Evolutionary conservation across 1,140 invertebrate species (phyloP).

Genomic region (Anoplolepis gracilipes): DNA sequence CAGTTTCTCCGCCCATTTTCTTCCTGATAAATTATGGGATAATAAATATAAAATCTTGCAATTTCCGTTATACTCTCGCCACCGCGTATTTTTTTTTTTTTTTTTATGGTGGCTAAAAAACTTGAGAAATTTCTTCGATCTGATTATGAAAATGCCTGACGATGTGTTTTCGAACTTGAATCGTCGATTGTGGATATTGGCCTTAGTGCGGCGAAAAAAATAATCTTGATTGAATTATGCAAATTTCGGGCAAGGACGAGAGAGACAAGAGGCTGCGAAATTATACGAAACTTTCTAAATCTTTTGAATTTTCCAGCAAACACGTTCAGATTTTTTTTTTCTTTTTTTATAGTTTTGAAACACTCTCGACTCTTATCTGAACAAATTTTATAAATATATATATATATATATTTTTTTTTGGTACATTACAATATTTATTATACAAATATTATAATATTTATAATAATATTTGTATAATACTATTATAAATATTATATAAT

Average conservation of each 20-base stretch:
- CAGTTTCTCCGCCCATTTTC: neutral
- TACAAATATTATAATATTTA: too few relatives aligned
- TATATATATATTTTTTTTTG: too few relatives aligned
- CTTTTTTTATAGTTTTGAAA: neutral
- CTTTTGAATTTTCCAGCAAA: neutral
- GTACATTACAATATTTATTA: too few relatives aligned
- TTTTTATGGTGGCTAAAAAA: neutral
- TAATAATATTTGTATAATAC: too few relatives aligned
- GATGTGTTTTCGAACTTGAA: slow-evolving; percentile 1
- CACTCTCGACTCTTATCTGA: neutral
- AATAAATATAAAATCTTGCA: neutral
- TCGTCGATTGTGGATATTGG: slow-evolving; percentile 27
- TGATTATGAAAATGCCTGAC: slow-evolving; percentile 1
- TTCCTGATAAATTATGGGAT: neutral
- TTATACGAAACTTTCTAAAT: slow-evolving; percentile 38
- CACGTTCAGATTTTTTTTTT: neutral
- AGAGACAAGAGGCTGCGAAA: neutral
- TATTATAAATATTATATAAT: too few relatives aligned
- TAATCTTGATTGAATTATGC: slow-evolving; percentile 49
- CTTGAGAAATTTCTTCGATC: neutral
- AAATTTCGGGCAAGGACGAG: slow-evolving; percentile 36
- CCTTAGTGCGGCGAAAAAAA: slow-evolving; percentile 14
- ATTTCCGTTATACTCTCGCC: neutral
- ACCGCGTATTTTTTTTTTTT: too few relatives aligned
- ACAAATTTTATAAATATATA: neutral